Evolutionary conservation across 2,888 invertebrate species (phyloP), one percentile per base, ranked within the genome.

Genomic region (Galerucella calmariensis): DNA sequence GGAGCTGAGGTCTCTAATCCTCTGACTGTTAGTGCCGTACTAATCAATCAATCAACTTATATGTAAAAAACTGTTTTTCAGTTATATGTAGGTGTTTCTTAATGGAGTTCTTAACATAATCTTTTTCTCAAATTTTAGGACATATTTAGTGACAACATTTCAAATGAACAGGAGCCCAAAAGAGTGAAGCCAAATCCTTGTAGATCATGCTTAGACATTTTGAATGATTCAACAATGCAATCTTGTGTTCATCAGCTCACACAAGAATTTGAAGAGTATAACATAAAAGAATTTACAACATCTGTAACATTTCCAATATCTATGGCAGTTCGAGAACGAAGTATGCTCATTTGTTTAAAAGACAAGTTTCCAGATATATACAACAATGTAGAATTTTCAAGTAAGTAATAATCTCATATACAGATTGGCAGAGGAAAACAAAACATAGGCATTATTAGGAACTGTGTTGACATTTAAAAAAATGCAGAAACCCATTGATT

Each of bases 221-320:
- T 96, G 69, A 92, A 94, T 81, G 88, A 90, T 71, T 85, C 88
- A 20, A 88, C 89, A 67, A 87, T 90, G 68, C 85, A 88, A 2
- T 87, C 89, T 76, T 88, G 91, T 14, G 86, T 92, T 72, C 87
- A 90, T 12, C 85, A 87, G n/a, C 84, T 90, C 10, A 88, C 90
- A 79, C 87, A 90, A 85, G 89, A 85, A 77, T 85, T 88, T 58
- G 83, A 84, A 16, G 84, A 91, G 68, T 94, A 94, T 83, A 93
- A 94, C 80, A 90, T 92, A 73, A 83, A 87, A 0, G 90, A 90
- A 8, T 94, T 94, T 81, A 92, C 92, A 0, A 90, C 93, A 75
- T 92, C 92, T 0, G 88, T 96, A 6, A 93, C 93, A 0, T 88
- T 94, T 69, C 96, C 96, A 0, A 90, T 93, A 72, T 88, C 91